A percentile compares a stretch with the other conserved stretches of the same genome.
These are phyloP conservation scores for Otolemur garnettii DNA, from an alignment of 2,113 vertebrate genomes.

Conservation along the genomic window DNA sequence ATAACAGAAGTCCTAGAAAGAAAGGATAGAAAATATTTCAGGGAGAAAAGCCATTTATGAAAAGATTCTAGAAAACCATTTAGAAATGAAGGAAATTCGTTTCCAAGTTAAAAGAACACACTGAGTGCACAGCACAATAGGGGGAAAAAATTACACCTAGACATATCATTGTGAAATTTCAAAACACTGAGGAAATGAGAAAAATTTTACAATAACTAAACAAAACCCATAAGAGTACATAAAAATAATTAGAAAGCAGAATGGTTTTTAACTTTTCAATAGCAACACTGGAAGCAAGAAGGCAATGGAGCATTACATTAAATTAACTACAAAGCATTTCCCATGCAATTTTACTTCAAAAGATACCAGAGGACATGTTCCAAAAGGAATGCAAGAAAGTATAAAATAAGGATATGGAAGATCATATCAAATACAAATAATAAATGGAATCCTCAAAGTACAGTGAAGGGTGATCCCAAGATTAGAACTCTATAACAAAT, in stretches of 20 bases:
- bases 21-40: not conserved
- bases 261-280: not conserved
- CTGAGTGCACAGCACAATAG: not conserved
- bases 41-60: not conserved
- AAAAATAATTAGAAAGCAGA: not conserved
- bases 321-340: not conserved
- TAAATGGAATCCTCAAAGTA: not conserved
- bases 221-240: not conserved
- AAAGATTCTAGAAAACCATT: not conserved
- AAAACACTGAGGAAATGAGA: not conserved
- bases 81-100: not conserved
- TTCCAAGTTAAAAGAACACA: not conserved
- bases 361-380: not conserved
- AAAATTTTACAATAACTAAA: not conserved
- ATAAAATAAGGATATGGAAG: not conserved
- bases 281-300: not conserved
- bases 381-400: not conserved
- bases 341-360: not conserved
- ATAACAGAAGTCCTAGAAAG: not conserved
- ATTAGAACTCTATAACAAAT: too few relatives aligned
- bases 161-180: not conserved
- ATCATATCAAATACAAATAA: not conserved
- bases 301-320: not conserved
- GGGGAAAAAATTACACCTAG: too few relatives aligned
- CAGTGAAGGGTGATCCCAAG: not conserved